Base-by-base conservation (phyloP, 2,797 vertebrate species). In the Mormyrops attenuatus region DNA sequence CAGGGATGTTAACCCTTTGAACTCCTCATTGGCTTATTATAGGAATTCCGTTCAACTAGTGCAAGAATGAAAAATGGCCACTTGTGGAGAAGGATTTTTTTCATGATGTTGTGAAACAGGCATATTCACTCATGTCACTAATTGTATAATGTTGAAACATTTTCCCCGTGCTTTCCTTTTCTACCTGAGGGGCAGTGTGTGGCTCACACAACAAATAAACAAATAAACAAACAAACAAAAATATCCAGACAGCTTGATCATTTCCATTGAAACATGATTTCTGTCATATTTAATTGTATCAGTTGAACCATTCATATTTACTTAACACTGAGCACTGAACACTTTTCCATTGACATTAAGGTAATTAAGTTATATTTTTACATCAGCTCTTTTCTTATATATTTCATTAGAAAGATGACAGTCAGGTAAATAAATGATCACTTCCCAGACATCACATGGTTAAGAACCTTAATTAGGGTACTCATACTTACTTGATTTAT, bases 1-100 rank as follows among this genome's bases (percentile, higher is more conserved):
- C 93, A 90, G 90, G 91, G 52, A 90, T 91, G 55, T 97, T 96
- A 96, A 96, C 96, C 95, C 95, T 90, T 88, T 95, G 30, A 88
- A 94, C 86, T 88, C 92, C 90, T 82, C 30, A 60, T 47, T 17
- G 34, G 55, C 44, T 57, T 26, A 26, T 77, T 57, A 47, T n/a
- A 88, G 52, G 66, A 60, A 90, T 90, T 87, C 80, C 41, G 66
- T 63, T 88, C 57, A 88, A 34, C 52, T 53, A 49, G 85, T 34
- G 26, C 22, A 34, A 53, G 49, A 87, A 34, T 26, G 49, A 87
- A 87, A 52, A 53, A 87, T 26, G 13, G 26, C 3, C 41, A 34
- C 57, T 60, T 87, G 52, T 57, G 53, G 6, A n/a, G 60, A 15
- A 87, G 53, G 5, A 41, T 88, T 88, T 63, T 66, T 88, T 30